Base-by-base conservation (phyloP, 2,888 invertebrate species). In the Creontiades dilutus region DNA sequence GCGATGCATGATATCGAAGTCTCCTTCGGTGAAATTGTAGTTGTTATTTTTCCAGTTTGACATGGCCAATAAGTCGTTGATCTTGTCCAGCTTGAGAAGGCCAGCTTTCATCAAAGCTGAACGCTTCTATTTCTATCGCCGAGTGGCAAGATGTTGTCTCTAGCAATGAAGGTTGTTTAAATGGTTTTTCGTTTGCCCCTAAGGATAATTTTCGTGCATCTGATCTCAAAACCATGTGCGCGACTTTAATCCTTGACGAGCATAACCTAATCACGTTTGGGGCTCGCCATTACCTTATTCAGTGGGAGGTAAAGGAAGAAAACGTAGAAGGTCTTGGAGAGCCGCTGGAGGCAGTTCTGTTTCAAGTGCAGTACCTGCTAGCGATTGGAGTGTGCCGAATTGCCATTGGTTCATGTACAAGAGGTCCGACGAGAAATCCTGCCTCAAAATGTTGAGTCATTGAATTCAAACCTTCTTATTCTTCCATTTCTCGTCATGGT, bases 331-430 rank as follows among this genome's bases (percentile, higher is more conserved):
- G 7, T 94, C 95, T 92, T 97, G 96, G 96, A 94, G 95, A 92
- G 97, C 99, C 91, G 94, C 98, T 90, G 99, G 99, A 11, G 99
- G 99, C 0, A 99, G 99, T 93, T 99, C 99, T 12, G 99, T 99
- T 0, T 99, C 99, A 0, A 98, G 98, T 93, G 99, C 99, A 27
- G 96, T 98, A 0, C 97, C 99, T 48, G 99, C n/a, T 99, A 0
- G 96, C 98, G 14, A 94, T 96, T 47, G 98, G 98, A 0, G 94
- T 96, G 13, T 97, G 96, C 93, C 96, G 96, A 93, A 98, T 96
- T 9, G 97, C 98, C 0, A 95, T 99, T 89, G 99, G 99, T 0
- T 99, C 99, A 0, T 99, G 99, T 93, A 99, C 99, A 0, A 99
- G 99, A 1, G 99, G 99, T 0, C 99, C 99, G 0, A 97, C 97